Conservation (phyloP, 2,113 vertebrate species). For the Opisthocomus hoazin region DNA sequence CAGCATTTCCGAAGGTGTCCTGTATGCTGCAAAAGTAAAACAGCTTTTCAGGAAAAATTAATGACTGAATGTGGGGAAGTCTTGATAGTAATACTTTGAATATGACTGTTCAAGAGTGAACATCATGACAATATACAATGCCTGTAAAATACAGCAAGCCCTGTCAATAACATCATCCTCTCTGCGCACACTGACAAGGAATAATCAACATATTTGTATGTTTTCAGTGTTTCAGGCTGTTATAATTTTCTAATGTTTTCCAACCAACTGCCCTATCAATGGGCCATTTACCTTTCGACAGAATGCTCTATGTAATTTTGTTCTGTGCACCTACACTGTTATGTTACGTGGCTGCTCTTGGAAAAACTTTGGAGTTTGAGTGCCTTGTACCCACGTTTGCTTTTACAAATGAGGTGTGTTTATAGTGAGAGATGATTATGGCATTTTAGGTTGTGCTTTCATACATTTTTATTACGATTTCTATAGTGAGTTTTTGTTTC, state of each 20-base stretch:
- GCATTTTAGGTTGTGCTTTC: neutral
- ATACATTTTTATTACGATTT: neutral
- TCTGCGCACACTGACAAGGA: neutral
- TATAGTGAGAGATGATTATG: neutral
- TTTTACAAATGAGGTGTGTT: neutral
- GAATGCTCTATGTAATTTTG: neutral
- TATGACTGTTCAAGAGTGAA: neutral
- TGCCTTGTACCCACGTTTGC: neutral
- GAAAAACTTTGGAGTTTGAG: neutral
- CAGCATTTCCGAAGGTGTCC: neutral
- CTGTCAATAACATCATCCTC: neutral
- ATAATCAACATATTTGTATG: neutral
- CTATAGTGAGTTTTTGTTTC: neutral
- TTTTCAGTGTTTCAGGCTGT: neutral
- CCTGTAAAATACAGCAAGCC: neutral
- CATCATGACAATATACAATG: neutral
- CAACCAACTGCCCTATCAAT: neutral
- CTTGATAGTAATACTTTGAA: neutral
- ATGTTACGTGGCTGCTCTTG: neutral
- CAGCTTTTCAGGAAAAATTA: neutral
- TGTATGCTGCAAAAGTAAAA: neutral
- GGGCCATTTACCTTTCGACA: neutral
- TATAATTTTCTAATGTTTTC: neutral
- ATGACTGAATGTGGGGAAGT: neutral
- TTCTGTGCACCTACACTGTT: neutral